Percentiles rank a stretch among this genome's conserved stretches.
Evolutionary conservation across 1,140 invertebrate genomes (phyloP).

Genomic region (Papilio aristodemus): DNA sequence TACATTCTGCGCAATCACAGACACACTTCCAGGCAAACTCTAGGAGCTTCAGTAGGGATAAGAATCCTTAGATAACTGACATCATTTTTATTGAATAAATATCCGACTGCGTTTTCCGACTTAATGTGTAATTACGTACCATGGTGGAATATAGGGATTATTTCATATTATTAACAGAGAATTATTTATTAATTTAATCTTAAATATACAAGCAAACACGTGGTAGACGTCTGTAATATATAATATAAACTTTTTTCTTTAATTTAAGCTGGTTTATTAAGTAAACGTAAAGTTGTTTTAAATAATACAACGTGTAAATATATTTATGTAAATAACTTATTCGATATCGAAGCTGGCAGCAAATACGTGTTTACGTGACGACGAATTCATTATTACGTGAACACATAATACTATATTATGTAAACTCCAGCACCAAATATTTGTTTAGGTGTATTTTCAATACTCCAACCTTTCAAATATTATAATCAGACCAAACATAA

Average conservation of each 20-base stretch:
- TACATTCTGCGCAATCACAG: too few relatives aligned
- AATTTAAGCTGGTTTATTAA: background rate
- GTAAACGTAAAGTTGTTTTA: slow-evolving; percentile 1
- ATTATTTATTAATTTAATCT: too few relatives aligned
- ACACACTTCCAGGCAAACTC: too few relatives aligned
- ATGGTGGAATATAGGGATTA: too few relatives aligned
- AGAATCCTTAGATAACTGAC: too few relatives aligned
- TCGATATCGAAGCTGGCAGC: background rate
- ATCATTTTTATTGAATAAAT: too few relatives aligned
- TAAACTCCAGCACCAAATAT: background rate
- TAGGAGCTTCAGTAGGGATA: too few relatives aligned
- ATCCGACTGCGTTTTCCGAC: too few relatives aligned
- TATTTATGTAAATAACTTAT: slow-evolving; percentile 8
- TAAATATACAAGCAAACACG: too few relatives aligned
- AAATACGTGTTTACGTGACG: slow-evolving; percentile 20
- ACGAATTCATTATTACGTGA: slow-evolving; percentile 5
- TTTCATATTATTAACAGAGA: too few relatives aligned
- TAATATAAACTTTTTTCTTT: background rate
- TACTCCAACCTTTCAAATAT: slow-evolving; percentile 5
- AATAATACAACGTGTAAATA: background rate
- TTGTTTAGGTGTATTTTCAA: slow-evolving; percentile 7
- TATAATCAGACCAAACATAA: background rate
- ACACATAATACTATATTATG: background rate
- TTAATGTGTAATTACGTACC: too few relatives aligned
- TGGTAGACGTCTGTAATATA: background rate